Evolutionary conservation across 2,797 vertebrate species (phyloP).

Genomic region (Molossus alvarezi): DNA sequence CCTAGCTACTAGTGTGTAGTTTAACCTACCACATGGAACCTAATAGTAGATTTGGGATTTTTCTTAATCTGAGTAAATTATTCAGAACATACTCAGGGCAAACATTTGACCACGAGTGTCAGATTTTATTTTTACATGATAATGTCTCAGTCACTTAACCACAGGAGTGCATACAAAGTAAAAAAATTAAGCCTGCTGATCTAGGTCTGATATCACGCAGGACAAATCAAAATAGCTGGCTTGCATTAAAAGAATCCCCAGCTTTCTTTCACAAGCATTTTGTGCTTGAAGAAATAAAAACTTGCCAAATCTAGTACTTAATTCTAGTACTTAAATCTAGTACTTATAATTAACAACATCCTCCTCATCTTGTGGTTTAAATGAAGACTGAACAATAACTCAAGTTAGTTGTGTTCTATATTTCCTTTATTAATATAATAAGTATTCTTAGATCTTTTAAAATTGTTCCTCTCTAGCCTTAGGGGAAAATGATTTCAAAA

Average conservation of each 20-base stretch:
- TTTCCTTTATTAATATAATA: slow-evolving; percentile 78
- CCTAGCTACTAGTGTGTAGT: neutral
- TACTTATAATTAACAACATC: slow-evolving; percentile 60
- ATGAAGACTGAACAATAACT: slow-evolving; percentile 72
- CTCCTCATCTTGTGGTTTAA: slow-evolving; percentile 67
- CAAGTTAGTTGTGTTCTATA: slow-evolving; percentile 54
- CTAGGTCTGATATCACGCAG: neutral
- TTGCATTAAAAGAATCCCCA: neutral
- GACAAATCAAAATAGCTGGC: slow-evolving; percentile 21
- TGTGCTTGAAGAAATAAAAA: slow-evolving; percentile 67
- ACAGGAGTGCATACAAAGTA: neutral
- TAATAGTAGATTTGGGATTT: slow-evolving; percentile 4
- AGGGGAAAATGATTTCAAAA: slow-evolving; percentile 72
- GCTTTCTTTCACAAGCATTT: slow-evolving; percentile 44
- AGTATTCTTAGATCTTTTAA: slow-evolving; percentile 71
- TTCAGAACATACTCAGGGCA: slow-evolving; percentile 9
- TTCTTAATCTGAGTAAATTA: slow-evolving; percentile 44
- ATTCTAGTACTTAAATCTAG: too few relatives aligned
- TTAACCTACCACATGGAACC: neutral
- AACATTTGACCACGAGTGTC: slow-evolving; percentile 21
- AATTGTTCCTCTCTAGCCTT: slow-evolving; percentile 62
- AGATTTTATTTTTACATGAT: slow-evolving; percentile 37
- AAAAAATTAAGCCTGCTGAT: neutral
- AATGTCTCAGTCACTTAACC: slow-evolving; percentile 36
- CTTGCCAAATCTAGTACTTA: slow-evolving; percentile 7